Base-by-base conservation (phyloP, 2,113 vertebrate genomes). In the Reinhardtius hippoglossoides region DNA sequence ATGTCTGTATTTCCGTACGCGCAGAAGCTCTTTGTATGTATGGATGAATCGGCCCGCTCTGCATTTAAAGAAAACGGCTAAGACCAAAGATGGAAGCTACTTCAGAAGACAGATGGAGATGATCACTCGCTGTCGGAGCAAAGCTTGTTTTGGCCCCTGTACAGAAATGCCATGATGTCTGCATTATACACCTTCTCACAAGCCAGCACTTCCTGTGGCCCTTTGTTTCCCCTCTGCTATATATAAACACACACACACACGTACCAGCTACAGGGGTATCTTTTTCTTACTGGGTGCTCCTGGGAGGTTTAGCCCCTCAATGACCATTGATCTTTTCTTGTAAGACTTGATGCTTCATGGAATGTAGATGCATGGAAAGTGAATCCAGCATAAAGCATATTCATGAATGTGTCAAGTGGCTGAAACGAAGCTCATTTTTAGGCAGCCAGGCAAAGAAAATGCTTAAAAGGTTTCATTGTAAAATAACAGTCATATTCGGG, bases 291-390 rank as follows among this genome's bases (percentile, higher is more conserved):
- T 44, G 24, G 40, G 14, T 56, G 27, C 60, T 84, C 80, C 71
- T 58, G 23, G 56, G 83, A 84, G 67, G 20, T 84, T 86, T 68
- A 74, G 71, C 27, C 74, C 61, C 69, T 80, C 69, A 65, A 46
- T 85, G 75, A 83, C 59, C 84, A 87, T 87, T 88, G 88, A 87
- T 89, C 74, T 72, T 58, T 69, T 87, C 82, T 78, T 81, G 80
- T 88, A 81, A 65, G 84, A 86, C 71, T 67, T 70, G 76, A 66
- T 72, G 72, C 76, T 70, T 61, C 74, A 35, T 64, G 42, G 82
- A 87, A 82, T 85, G 77, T 50, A 5, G 46, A 54, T 21, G 50
- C 18, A 16, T 8, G 50, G 20, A 54, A 12, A 85, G 74, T 77
- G 80, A 74, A 66, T 59, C 74, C 48, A 26, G 42, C 65, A 48